Percentiles rank a stretch among this genome's conserved stretches.
Conservation (phyloP, 2,888 invertebrate genomes). For the Exephanes ischioxanthus region DNA sequence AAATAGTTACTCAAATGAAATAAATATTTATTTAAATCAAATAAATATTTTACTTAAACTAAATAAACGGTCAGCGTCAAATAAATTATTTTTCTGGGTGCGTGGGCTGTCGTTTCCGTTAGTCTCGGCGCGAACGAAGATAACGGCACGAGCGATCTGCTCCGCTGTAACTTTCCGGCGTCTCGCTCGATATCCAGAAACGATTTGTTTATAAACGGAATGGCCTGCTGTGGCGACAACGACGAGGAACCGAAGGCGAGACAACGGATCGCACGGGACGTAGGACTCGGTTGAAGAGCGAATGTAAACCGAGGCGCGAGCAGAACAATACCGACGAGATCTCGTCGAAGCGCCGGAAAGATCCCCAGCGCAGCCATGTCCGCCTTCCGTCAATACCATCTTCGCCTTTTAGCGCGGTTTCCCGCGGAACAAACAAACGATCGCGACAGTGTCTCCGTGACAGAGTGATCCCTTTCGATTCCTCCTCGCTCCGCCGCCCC, state of each 20-base stretch:
- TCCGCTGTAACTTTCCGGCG: background rate
- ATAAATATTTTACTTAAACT: too few species aligned
- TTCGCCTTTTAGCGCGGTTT: conserved; percentile 52
- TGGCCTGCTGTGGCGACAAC: background rate
- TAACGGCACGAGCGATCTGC: background rate
- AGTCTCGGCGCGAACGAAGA: background rate
- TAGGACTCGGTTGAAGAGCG: conserved; percentile 41
- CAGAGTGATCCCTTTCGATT: conserved; percentile 19
- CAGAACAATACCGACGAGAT: conserved; percentile 45
- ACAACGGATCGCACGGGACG: conserved; percentile 14
- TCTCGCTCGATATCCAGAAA: conserved; percentile 11
- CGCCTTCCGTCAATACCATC: conserved; percentile 53
- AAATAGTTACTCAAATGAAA: too few species aligned
- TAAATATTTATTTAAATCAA: too few species aligned
- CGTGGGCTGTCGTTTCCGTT: background rate
- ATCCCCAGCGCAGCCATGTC: background rate
- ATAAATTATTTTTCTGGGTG: too few species aligned
- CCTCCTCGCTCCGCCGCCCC: conserved; percentile 6
- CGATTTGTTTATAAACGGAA: conserved; percentile 28
- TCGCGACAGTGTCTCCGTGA: conserved; percentile 17
- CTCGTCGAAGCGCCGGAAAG: conserved; percentile 10
- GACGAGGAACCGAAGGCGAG: background rate
- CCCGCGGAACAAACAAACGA: conserved; percentile 57
- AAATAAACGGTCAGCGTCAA: too few species aligned
- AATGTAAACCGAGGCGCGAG: conserved; percentile 8